A percentile compares a stretch with the other conserved stretches of the same genome.
Conservation (phyloP, 2,888 invertebrate species). For the Galeopsomyia nigrocyanea region DNA sequence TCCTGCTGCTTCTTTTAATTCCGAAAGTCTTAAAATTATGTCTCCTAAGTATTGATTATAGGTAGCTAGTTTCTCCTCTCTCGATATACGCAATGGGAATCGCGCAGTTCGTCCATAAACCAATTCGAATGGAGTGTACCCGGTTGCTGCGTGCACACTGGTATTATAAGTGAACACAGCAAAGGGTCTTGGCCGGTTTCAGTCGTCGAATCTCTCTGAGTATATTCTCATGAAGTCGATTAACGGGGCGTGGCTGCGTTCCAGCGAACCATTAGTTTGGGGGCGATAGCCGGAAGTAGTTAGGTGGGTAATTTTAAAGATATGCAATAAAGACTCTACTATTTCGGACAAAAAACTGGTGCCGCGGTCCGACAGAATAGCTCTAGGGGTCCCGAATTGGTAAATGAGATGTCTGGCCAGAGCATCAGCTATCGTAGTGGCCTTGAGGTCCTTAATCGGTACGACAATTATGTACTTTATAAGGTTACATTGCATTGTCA, state of each 20-base stretch:
- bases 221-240: no score
- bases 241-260: no score
- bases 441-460: not conserved
- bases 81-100: not conserved
- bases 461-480: constrained; percentile 13
- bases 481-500: constrained; percentile 40
- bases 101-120: not conserved
- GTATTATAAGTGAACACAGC: constrained; percentile 11
- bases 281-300: no score
- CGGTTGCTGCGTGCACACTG: not conserved
- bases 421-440: constrained; percentile 15
- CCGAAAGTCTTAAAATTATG: not conserved
- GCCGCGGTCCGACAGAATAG: constrained; percentile 25
- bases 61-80: not conserved
- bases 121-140: not conserved
- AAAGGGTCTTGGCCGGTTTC: not conserved
- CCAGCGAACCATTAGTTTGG: no score
- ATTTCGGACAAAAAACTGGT: constrained; percentile 1
- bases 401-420: constrained; percentile 12
- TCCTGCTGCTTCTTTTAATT: not conserved
- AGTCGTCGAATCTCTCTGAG: no score
- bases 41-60: constrained; percentile 1
- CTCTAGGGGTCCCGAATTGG: not conserved
- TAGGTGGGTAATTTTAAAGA: constrained; percentile 14
- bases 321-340: not conserved